Evolutionary conservation across 2,888 invertebrate genomes (phyloP), one percentile per base, ranked within the genome.

Genomic region (Gasteruption jaculator): DNA sequence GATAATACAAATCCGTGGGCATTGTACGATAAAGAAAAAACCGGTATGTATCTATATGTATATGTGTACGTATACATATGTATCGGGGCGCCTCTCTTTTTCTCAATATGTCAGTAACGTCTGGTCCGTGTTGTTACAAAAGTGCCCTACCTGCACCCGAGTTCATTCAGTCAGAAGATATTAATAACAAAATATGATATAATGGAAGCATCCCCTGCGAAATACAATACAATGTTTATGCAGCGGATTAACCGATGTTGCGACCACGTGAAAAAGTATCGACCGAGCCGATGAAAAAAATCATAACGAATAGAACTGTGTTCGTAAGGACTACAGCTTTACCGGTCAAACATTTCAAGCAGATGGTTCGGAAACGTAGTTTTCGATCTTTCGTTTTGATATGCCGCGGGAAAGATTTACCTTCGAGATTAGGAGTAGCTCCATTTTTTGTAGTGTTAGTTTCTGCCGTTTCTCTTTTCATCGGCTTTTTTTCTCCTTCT

Each of bases 171-270:
- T 70, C 69, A 58, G 64, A 70, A 69, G 67, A 69, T 69, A 70
- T 70, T 70, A 70, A 70, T 70, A 68, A 69, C 67, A 65, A 70
- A 68, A 69, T 66, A 68, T 67, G 64, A 67, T 68, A 68, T 66
- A 68, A 68, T 67, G 57, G 66, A 54, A 61, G 64, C 65, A 65
- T 64, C 66, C 63, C 57, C 57, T 55, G 54, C 60, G 62, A 60
- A 63, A 65, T 55, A 69, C 68, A 68, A 69, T 70, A 63, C 63
- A 62, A 62, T 69, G 67, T 70, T 70, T 69, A 68, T 63, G 65
- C 63, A 57, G 54, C 46, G 68, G 68, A 68, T 68, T 62, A 68
- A 62, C 58, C 61, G 63, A 61, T 58, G 59, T 54, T 58, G 50
- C 50, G 45, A 45, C 38, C 50, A 53, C 50, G 50, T 47, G 45